Evolutionary conservation across 2,888 invertebrate species (phyloP).

Genomic region (Amaurobius ferox): DNA sequence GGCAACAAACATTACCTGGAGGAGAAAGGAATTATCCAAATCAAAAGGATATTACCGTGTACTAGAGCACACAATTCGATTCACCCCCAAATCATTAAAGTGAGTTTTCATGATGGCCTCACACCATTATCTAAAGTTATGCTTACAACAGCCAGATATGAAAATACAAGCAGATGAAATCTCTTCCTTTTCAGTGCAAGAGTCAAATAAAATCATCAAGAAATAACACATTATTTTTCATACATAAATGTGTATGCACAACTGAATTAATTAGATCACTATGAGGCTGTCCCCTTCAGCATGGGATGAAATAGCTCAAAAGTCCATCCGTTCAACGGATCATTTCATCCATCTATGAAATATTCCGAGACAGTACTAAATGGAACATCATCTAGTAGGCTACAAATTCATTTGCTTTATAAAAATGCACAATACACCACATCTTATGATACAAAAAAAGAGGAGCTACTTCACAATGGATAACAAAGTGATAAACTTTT

Average conservation of each 20-base stretch:
- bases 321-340: neutral
- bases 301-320: neutral
- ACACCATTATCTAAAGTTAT: conserved; percentile 42
- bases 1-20: no score
- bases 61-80: no score
- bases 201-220: neutral
- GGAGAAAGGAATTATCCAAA: no score
- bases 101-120: conserved; percentile 35
- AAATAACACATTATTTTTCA: no score
- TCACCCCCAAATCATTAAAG: conserved; percentile 55
- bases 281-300: neutral
- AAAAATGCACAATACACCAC: conserved; percentile 41
- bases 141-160: conserved; percentile 5
- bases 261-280: no score
- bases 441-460: no score
- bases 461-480: no score
- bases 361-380: conserved; percentile 13
- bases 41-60: no score
- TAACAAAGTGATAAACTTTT: no score
- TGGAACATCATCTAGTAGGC: neutral
- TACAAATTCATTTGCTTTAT: conserved; percentile 19
- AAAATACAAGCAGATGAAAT: conserved; percentile 15
- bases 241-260: no score
- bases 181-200: neutral
- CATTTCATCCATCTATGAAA: neutral